Base-by-base conservation (phyloP, 2,888 invertebrate species). In the Anticlea derivata region DNA sequence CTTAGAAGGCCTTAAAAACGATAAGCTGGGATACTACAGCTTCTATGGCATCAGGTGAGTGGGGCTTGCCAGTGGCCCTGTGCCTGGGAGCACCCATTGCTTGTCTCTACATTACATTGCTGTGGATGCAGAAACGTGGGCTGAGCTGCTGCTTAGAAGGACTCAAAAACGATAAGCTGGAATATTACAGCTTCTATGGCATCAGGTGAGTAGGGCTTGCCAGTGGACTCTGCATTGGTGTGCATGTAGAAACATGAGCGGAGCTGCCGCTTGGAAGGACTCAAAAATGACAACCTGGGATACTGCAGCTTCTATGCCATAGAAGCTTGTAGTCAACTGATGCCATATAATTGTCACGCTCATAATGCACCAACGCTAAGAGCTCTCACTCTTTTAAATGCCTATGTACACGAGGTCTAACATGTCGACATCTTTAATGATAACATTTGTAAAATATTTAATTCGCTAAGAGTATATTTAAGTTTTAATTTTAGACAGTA, bases 221-320 rank as follows among this genome's bases (percentile, higher is more conserved):
- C 7, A 2, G 1, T 24, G n/a, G n/a, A n/a, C n/a, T n/a, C n/a
- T n/a, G n/a, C n/a, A n/a, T n/a, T 58, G 95, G 95, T 0, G 93
- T 94, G 1, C 92, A 90, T 93, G 0, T 92, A 93, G 60, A 92
- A 92, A 61, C 91, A 92, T 47, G 93, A 93, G 29, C 91, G 90
- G 31, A 92, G 93, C 63, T 93, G 94, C 0, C 90, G 93, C 20
- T 78, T 95, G 20, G 92, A 92, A 65, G 95, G 96, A 8, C 77
- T 89, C 48, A 91, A 93, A 61, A 93, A 95, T 70, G 80, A 87
- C 5, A 80, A 78, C 1, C 91, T 90, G 2, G 92, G 92, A 58
- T 93, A 94, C 70, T 95, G 95, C 60, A 92, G 93, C 13, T 96
- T 96, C 68, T 91, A 93, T 50, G 96, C 96, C 1, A 92, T 96